Evolutionary conservation across 2,888 invertebrate species (phyloP).

Genomic region (Tetragonisca angustula): DNA sequence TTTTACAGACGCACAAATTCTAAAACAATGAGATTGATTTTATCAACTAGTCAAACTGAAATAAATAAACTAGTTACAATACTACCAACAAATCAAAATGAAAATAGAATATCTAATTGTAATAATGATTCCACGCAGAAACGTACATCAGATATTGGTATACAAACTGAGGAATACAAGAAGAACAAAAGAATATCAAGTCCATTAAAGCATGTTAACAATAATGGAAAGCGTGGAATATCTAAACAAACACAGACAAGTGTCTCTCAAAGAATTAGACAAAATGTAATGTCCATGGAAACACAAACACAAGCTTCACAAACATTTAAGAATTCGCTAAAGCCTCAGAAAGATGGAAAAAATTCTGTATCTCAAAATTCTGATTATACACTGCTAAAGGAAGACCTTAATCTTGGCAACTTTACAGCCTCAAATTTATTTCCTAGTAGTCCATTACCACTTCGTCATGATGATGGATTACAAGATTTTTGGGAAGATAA

Average conservation of each 20-base stretch:
- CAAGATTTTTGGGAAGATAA: conserved; percentile 82
- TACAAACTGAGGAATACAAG: conserved; percentile 79
- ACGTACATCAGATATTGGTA: conserved; percentile 72
- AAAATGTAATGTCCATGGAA: conserved; percentile 75
- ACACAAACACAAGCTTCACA: conserved; percentile 77
- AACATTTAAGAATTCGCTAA: conserved; percentile 41
- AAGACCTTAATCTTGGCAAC: conserved; percentile 69
- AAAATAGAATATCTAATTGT: conserved; percentile 24
- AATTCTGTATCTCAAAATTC: conserved; percentile 53
- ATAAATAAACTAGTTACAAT: conserved; percentile 71
- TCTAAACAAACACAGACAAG: conserved; percentile 81
- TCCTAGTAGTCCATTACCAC: conserved; percentile 77
- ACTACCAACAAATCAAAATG: conserved; percentile 63
- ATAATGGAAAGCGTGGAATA: conserved; percentile 65
- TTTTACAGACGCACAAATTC: conserved; percentile 62
- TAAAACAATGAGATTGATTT: conserved; percentile 54
- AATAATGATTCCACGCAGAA: conserved; percentile 24
- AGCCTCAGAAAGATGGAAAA: conserved; percentile 50
- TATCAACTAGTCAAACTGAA: conserved; percentile 41
- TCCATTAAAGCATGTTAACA: conserved; percentile 65
- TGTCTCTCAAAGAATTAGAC: conserved; percentile 69
- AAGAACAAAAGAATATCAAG: conserved; percentile 66
- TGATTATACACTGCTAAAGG: conserved; percentile 65
- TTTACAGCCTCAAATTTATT: conserved; percentile 76
- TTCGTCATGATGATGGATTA: conserved; percentile 79